Percentiles rank a stretch among this genome's conserved stretches.
phyloP scores from a whole-genome alignment of 2,888 invertebrate genomes.

The Calameuta pallipes region DNA sequence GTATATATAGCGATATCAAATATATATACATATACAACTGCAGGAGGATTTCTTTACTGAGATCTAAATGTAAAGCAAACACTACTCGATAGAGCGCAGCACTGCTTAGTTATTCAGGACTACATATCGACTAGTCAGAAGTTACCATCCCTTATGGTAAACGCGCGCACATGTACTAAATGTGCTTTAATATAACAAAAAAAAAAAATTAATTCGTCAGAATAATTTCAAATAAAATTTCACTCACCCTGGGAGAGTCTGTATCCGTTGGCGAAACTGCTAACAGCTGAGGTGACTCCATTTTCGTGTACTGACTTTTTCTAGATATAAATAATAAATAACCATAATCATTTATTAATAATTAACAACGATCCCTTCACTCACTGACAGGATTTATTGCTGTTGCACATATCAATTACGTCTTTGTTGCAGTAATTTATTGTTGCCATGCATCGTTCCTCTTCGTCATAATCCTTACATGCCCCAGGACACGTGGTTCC shows the following conservation, averaged over 20 bases:
- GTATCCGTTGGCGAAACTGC: conserved; percentile 32
- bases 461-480: conserved; percentile 39
- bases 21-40: background rate
- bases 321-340: conserved; percentile 21
- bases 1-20: background rate
- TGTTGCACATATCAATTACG: conserved; percentile 24
- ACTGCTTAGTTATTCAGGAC: background rate
- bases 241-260: conserved; percentile 34
- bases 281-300: conserved; percentile 28
- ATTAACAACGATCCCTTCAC: conserved; percentile 1
- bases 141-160: background rate
- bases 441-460: conserved; percentile 51
- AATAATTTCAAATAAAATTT: conserved; percentile 4
- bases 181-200: background rate
- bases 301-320: conserved; percentile 37
- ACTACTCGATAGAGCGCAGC: background rate
- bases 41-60: background rate
- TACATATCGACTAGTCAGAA: background rate
- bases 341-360: background rate
- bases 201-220: background rate
- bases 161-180: background rate
- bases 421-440: conserved; percentile 52
- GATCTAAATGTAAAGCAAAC: background rate
- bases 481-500: conserved; percentile 39
- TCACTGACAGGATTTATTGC: conserved; percentile 34